phyloP scores from a whole-genome alignment of 2,113 vertebrate genomes.

The Aspiorhynchus laticeps region DNA sequence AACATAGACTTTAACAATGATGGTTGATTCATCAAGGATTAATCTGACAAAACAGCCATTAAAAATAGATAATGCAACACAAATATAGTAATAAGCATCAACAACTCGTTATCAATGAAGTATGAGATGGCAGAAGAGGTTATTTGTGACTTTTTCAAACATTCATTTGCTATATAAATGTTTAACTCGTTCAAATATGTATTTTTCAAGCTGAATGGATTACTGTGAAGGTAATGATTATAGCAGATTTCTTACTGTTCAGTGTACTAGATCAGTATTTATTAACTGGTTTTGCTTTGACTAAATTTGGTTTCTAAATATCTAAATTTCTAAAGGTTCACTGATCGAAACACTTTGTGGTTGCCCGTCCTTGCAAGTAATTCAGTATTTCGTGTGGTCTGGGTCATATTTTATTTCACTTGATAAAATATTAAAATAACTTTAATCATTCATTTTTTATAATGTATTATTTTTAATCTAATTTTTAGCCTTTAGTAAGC shows the following conservation, averaged over 20 bases:
- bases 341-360: neutral
- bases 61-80: constrained; percentile 1
- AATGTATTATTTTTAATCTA: neutral
- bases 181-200: constrained; percentile 2
- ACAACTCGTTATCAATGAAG: neutral
- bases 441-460: neutral
- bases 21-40: neutral
- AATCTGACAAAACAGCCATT: constrained; percentile 18
- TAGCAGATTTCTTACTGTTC: neutral
- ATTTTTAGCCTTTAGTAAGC: neutral
- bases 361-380: neutral
- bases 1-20: neutral
- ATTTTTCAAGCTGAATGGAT: neutral
- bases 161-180: neutral
- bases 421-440: neutral
- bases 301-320: neutral
- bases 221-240: neutral
- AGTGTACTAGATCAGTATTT: neutral
- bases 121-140: neutral
- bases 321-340: neutral
- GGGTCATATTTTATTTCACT: neutral
- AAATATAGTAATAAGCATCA: neutral
- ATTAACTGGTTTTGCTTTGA: neutral
- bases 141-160: no score
- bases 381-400: neutral